Conservation (phyloP, 1,140 invertebrate species). For the Lepidotrigona ventralis region DNA sequence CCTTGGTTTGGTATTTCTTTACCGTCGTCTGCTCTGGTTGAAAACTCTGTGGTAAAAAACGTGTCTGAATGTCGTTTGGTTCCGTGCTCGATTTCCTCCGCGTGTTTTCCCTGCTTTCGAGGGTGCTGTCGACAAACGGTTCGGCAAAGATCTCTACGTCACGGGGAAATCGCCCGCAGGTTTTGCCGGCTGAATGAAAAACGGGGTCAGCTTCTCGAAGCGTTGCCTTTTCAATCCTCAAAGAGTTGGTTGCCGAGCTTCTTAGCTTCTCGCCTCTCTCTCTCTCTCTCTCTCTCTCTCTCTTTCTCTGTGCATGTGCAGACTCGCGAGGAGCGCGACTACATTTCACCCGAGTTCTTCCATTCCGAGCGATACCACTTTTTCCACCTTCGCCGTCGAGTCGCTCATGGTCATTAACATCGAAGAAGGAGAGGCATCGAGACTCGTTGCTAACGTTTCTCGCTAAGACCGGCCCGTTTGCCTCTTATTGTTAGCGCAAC, state of each 20-base stretch:
- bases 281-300: too few relatives aligned
- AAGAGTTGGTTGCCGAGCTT: slow-evolving; percentile 6
- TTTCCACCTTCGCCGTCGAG: slow-evolving; percentile 26
- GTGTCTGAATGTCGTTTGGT: background rate
- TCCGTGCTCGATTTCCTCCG: slow-evolving; percentile 3
- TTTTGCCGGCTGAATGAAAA: slow-evolving; percentile 21
- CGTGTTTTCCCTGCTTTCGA: slow-evolving; percentile 4
- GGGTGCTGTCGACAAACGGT: background rate
- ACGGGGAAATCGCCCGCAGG: slow-evolving; percentile 30
- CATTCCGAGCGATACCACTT: slow-evolving; percentile 38
- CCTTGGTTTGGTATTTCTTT: background rate
- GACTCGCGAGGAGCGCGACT: background rate
- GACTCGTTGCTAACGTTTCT: background rate
- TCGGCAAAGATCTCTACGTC: slow-evolving; percentile 17
- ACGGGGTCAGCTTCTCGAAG: slow-evolving; percentile 35
- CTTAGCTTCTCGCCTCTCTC: slow-evolving; percentile 3
- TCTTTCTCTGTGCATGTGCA: too few relatives aligned
- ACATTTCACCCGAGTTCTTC: background rate
- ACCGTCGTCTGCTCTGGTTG: background rate
- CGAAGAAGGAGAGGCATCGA: background rate
- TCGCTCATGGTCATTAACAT: slow-evolving; percentile 61
- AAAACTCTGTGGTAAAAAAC: background rate
- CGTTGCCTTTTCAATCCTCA: slow-evolving; percentile 12
- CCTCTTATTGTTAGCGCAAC: background rate
- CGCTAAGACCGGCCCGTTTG: background rate